Base-by-base conservation (phyloP, 1,140 invertebrate genomes). In the Sycophaga agraensis region DNA sequence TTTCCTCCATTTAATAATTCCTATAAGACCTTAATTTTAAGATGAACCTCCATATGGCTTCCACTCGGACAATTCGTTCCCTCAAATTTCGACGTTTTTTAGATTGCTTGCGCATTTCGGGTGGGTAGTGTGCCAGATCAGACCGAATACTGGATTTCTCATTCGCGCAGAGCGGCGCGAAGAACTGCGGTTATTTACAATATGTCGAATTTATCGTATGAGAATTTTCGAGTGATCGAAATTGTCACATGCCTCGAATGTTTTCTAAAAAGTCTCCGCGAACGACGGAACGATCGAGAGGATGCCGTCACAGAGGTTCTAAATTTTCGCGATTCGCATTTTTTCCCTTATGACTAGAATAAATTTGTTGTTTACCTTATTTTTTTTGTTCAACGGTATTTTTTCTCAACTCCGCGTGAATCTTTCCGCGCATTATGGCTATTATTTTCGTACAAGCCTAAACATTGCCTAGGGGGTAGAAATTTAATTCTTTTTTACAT, bases 21-120 rank as follows among this genome's bases (percentile, higher is more conserved):
- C 40, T 64, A 63, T 63, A 70, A 70, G 64, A 69, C 58, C 68
- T 68, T 70, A 70, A 72, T 71, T 73, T 70, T 69, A 70, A 72
- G 62, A 67, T 64, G 68, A 73, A 59, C 64, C 67, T 60, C 65
- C 63, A 48, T 35, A 17, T 19, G 49, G 63, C 64, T 65, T 68
- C 63, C 65, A 66, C 59, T 67, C 60, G 48, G n/a, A 28, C 63
- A 66, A 68, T 62, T 68, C 51, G 51, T 43, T 50, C 45, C 46
- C 22, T 54, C 39, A 53, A 68, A 69, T 66, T 62, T 66, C 58
- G 63, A 45, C 26, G 63, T 68, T 60, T 66, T 49, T 28, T 53
- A 31, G 2, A 54, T 35, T 42, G 35, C 34, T 45, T 24, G 49
- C 21, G 58, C 26, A 19, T 42, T 16, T 42, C 28, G 11, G n/a